Evolutionary conservation across 2,113 vertebrate genomes (phyloP).

Genomic region (Mormyrus iriodes): DNA sequence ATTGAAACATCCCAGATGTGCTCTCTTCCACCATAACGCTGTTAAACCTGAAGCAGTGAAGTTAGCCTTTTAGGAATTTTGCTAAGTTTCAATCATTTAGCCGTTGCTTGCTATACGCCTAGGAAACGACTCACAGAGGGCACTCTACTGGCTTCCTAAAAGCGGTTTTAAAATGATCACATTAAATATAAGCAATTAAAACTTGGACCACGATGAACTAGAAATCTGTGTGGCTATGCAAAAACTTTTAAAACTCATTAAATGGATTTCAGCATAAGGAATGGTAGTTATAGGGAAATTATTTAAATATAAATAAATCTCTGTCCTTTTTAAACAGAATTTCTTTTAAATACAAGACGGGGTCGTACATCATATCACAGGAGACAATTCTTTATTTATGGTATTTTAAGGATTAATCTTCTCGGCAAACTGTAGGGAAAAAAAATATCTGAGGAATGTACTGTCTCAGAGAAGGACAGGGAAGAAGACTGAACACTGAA

Average conservation of each 20-base stretch:
- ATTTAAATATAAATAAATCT: not conserved
- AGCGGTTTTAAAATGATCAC: not conserved
- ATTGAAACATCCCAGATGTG: not conserved
- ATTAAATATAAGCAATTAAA: constrained; percentile 9
- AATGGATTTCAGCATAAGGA: not conserved
- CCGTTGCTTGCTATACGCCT: not conserved
- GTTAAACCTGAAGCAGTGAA: not conserved
- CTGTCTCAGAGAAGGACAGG: not conserved
- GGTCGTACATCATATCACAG: not conserved
- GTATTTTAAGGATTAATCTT: constrained; percentile 6
- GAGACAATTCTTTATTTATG: not conserved
- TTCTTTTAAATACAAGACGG: not conserved
- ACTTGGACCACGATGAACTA: not conserved
- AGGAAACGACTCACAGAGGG: not conserved
- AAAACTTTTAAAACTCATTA: not conserved
- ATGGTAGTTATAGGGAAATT: not conserved
- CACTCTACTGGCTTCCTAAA: not conserved
- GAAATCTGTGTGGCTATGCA: not conserved
- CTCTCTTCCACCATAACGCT: not conserved
- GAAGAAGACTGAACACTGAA: not conserved
- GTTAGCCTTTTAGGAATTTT: not conserved
- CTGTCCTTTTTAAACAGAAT: not conserved
- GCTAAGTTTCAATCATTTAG: not conserved
- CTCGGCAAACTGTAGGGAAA: constrained; percentile 21
- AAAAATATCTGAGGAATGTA: constrained; percentile 36